Percentiles rank a stretch among this genome's conserved stretches.
Conservation (phyloP, 2,797 vertebrate genomes). For the Silurus lanzhouensis region DNA sequence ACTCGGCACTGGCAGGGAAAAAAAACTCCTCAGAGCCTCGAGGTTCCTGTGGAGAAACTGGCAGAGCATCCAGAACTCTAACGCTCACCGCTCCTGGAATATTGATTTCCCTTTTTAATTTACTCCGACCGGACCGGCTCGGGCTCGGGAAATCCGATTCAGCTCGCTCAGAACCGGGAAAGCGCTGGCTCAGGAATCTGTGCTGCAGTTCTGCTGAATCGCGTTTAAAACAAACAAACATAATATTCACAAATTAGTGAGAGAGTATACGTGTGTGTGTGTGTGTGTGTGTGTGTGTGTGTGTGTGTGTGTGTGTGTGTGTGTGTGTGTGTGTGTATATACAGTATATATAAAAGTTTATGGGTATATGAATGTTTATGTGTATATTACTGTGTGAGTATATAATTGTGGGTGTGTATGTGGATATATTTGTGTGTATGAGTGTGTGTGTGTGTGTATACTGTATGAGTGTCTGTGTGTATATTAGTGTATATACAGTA, state of each 20-base stretch:
- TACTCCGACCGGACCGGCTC: conserved; percentile 18
- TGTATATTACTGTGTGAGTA: no score
- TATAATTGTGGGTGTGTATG: no score
- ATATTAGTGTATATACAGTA: no score
- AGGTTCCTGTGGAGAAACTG: conserved; percentile 36
- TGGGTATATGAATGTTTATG: no score
- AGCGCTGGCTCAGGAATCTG: not conserved
- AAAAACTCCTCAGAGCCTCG: conserved; percentile 17
- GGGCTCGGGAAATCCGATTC: conserved; percentile 5
- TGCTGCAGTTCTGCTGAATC: not conserved
- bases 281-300: not conserved
- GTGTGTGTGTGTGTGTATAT: not conserved
- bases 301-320: not conserved
- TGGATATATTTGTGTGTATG: no score
- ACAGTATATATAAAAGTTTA: no score
- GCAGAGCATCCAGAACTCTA: not conserved
- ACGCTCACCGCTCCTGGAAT: conserved; percentile 20
- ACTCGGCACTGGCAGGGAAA: conserved; percentile 15
- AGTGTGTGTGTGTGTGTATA: no score
- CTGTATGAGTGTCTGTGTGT: no score
- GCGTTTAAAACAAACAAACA: conserved; percentile 10
- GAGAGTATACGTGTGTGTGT: conserved; percentile 1
- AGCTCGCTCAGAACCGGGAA: not conserved
- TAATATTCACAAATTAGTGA: conserved; percentile 22
- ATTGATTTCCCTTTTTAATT: conserved; percentile 53